A percentile compares a stretch with the other conserved stretches of the same genome.
These are phyloP conservation scores for Spheniscus mendiculus DNA, from an alignment of 2,113 vertebrate genomes.

Conservation along the genomic window DNA sequence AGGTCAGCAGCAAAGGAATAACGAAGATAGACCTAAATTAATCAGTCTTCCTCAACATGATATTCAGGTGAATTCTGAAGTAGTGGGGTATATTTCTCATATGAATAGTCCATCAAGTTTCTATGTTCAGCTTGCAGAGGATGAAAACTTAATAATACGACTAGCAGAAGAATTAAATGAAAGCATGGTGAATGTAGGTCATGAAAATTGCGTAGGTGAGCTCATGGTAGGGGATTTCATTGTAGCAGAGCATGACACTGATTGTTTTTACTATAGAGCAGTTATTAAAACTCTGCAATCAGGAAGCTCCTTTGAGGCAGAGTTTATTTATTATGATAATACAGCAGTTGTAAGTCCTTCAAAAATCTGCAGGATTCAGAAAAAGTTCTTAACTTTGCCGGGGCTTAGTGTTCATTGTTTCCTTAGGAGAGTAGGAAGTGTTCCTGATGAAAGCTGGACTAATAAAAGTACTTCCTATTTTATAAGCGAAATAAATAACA, in stretches of 20 bases:
- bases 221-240: conserved; percentile 71
- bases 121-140: conserved; percentile 81
- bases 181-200: background rate
- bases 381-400: conserved; percentile 71
- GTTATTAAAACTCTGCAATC: conserved; percentile 69
- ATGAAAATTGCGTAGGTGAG: background rate
- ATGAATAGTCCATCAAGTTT: conserved; percentile 71
- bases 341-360: conserved; percentile 62
- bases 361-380: conserved; percentile 72
- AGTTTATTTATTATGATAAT: conserved; percentile 91
- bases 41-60: conserved; percentile 64
- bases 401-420: conserved; percentile 81
- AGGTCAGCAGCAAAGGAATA: background rate
- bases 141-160: conserved; percentile 76
- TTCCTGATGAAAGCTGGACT: conserved; percentile 37
- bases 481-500: conserved; percentile 57
- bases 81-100: conserved; percentile 76
- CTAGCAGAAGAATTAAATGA: conserved; percentile 77
- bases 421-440: conserved; percentile 58
- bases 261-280: conserved; percentile 80
- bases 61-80: conserved; percentile 65
- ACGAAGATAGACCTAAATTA: conserved; percentile 43
- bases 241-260: conserved; percentile 72
- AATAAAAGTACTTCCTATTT: conserved; percentile 62
- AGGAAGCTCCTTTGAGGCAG: conserved; percentile 68